Base-by-base conservation (phyloP, 2,797 vertebrate genomes). In the Cirrhinus molitorella region DNA sequence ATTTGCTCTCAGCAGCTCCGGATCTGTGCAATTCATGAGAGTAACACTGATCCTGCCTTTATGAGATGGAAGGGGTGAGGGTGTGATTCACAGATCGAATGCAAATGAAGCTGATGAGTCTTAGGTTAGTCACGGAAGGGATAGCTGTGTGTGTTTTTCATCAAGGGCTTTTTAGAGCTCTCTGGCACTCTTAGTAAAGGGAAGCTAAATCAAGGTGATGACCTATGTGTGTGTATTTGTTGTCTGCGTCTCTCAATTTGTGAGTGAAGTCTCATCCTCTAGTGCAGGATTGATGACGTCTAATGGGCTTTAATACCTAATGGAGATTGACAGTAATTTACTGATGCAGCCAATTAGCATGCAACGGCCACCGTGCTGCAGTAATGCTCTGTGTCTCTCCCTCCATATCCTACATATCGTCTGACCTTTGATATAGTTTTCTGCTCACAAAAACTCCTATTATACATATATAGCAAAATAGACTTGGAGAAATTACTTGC, bases 281-380 rank as follows among this genome's bases (percentile, higher is more conserved):
- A 40, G 40, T 76, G 66, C 17, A 53, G 61, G 57, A 71, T 31
- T 31, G 78, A 34, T 12, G 21, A 74, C 23, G 85, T 85, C 86
- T 84, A 80, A 84, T 87, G 89, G 89, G 1, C 71, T 80, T 79
- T 87, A 65, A 81, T 67, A 23, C 2, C 47, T 66, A 85, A 87
- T 85, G 80, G 71, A 87, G 88, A 89, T 83, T 68, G 80, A 85
- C 80, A 83, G 83, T 84, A 89, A 90, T 89, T 90, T 80, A 83
- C 78, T 73, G 47, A 83, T 49, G 86, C 63, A 89, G 86, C 91
- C 87, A 89, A 84, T 91, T 90, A 86, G 37, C 13, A 71, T 80
- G 7, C 66, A 47, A 17, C 1, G 4, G 8, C 34, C 11, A 57
- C 51, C 34, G 11, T 57, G 16, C 14, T 28, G 47, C 37, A 45